Evolutionary conservation across 2,113 vertebrate genomes (phyloP).

Genomic region (Prionailurus bengalensis): DNA sequence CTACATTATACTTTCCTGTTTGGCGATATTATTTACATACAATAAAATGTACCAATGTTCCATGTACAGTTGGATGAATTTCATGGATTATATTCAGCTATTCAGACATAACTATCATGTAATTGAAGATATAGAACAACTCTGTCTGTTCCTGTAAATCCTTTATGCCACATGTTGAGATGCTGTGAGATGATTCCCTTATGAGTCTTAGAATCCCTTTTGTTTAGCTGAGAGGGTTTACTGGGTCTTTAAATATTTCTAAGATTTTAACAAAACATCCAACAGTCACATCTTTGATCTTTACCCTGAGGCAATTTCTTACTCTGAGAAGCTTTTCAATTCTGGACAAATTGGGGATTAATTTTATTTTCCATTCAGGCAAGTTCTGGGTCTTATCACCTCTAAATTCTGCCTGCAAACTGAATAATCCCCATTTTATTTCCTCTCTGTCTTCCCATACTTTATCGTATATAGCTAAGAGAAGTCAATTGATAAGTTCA

Average conservation of each 20-base stretch:
- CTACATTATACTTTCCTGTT: neutral
- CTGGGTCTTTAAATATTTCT: neutral
- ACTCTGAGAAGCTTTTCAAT: neutral
- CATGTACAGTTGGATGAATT: neutral
- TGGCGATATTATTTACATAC: neutral
- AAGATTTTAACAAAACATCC: neutral
- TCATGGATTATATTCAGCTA: neutral
- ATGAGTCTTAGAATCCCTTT: neutral
- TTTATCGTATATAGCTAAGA: neutral
- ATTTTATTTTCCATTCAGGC: slow-evolving; percentile 26
- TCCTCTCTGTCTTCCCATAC: neutral
- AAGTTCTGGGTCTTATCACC: neutral
- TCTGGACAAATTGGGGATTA: neutral
- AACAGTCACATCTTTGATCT: neutral
- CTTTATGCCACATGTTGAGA: neutral
- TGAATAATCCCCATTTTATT: neutral
- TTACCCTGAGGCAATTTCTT: neutral
- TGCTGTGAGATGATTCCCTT: neutral
- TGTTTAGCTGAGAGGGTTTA: neutral
- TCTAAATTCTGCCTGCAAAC: neutral
- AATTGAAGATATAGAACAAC: neutral
- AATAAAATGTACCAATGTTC: neutral
- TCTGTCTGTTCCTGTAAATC: neutral
- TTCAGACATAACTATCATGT: neutral
- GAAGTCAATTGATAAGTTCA: neutral